phyloP scores from a whole-genome alignment of 1,140 invertebrate genomes.

The Sesamia nonagrioides region DNA sequence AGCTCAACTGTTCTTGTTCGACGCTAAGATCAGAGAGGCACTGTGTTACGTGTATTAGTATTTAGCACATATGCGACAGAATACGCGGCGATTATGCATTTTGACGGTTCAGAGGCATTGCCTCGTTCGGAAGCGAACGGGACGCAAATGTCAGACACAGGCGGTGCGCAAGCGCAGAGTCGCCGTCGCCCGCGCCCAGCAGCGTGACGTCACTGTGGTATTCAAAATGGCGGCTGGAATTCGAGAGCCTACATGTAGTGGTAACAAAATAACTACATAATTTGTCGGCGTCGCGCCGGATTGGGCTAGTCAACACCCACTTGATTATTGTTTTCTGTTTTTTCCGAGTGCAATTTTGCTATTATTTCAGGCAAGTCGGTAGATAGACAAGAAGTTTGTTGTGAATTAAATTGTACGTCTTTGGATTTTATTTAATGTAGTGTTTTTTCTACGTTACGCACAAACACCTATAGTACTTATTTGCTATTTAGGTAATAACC shows the following conservation, averaged over 20 bases:
- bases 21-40: slow-evolving; percentile 81
- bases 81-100: slow-evolving; percentile 79
- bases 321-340: slow-evolving; percentile 36
- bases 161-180: slow-evolving; percentile 76
- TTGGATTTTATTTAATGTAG: neutral
- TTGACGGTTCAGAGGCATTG: slow-evolving; percentile 75
- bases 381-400: neutral
- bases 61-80: slow-evolving; percentile 73
- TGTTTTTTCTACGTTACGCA: neutral
- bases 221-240: slow-evolving; percentile 86
- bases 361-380: neutral
- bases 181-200: slow-evolving; percentile 80
- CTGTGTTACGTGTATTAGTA: slow-evolving; percentile 66
- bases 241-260: slow-evolving; percentile 81
- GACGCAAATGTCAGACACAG: slow-evolving; percentile 74
- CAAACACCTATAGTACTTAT: neutral
- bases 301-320: slow-evolving; percentile 40
- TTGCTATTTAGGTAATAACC: neutral
- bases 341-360: slow-evolving; percentile 17
- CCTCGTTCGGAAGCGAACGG: slow-evolving; percentile 78
- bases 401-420: neutral
- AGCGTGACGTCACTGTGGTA: slow-evolving; percentile 83
- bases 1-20: slow-evolving; percentile 80
- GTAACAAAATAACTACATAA: slow-evolving; percentile 62
- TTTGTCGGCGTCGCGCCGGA: slow-evolving; percentile 34